These are phyloP conservation scores for Macheiramphus alcinus DNA, from an alignment of 2,113 vertebrate genomes.

Conservation along the genomic window DNA sequence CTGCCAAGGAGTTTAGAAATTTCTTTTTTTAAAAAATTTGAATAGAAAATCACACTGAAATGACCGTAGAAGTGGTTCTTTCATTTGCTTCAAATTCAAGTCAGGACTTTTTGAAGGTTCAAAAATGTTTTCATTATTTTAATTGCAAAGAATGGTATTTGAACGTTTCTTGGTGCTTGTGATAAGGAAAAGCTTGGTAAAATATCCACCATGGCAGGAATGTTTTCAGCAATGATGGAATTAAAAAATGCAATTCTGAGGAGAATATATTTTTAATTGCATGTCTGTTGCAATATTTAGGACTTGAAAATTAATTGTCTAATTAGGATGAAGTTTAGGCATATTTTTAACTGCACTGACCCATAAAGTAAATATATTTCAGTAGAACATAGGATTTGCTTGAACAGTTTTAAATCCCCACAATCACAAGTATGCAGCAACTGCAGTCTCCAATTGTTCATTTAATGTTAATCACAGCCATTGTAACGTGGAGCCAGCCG, in stretches of 20 bases:
- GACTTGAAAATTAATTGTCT: background rate
- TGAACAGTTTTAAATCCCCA: background rate
- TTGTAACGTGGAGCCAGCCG: background rate
- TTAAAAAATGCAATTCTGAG: background rate
- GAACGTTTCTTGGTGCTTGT: background rate
- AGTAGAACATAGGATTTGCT: background rate
- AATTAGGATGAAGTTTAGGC: background rate
- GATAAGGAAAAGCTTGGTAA: background rate
- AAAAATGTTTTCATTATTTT: background rate
- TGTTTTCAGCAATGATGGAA: background rate
- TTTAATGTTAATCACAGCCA: slow-evolving; percentile 18
- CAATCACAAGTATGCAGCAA: background rate
- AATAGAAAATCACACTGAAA: background rate
- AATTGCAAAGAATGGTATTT: background rate
- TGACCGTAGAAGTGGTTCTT: rapidly evolving
- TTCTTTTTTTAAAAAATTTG: rapidly evolving
- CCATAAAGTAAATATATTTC: background rate
- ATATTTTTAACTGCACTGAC: background rate
- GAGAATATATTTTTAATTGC: background rate
- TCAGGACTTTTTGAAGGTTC: background rate
- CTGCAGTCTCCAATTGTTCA: background rate
- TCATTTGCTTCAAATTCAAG: background rate
- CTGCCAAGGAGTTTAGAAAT: background rate
- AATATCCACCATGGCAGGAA: background rate
- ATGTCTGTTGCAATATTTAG: background rate